Evolutionary conservation across 1,140 invertebrate species (phyloP).

Genomic region (Diprion similis): DNA sequence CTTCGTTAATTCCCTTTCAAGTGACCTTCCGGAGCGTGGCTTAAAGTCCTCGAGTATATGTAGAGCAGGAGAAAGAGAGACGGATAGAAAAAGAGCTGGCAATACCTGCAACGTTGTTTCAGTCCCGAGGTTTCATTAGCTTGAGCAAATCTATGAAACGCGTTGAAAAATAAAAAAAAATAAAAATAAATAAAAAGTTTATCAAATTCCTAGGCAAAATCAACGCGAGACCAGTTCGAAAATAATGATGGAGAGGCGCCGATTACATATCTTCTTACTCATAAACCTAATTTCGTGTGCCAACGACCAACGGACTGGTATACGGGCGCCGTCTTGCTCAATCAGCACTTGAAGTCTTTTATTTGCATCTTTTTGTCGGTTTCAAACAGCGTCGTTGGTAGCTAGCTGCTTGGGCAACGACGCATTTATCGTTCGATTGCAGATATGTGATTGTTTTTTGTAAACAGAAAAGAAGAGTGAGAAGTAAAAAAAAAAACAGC

Average conservation of each 20-base stretch:
- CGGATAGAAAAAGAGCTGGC: too few relatives aligned
- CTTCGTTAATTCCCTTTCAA: constrained; percentile 1
- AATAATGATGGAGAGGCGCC: not conserved
- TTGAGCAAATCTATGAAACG: too few relatives aligned
- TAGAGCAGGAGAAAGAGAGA: too few relatives aligned
- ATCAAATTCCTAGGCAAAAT: not conserved
- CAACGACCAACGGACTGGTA: not conserved
- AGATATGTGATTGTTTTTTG: not conserved
- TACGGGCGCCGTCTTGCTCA: not conserved
- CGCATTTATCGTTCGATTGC: not conserved
- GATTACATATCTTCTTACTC: not conserved
- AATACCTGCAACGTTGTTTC: too few relatives aligned
- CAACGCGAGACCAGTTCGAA: not conserved
- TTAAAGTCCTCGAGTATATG: not conserved
- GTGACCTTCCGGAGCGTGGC: not conserved
- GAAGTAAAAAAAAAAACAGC: not conserved
- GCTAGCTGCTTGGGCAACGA: not conserved
- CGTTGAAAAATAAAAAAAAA: too few relatives aligned
- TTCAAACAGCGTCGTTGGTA: too few relatives aligned
- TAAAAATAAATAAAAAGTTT: too few relatives aligned
- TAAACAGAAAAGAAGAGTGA: not conserved
- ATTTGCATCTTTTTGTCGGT: not conserved
- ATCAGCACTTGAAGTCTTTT: not conserved
- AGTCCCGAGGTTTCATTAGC: too few relatives aligned
- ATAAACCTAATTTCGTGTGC: constrained; percentile 13